phyloP scores from a whole-genome alignment of 2,113 vertebrate species.

The Nothobranchius furzeri region DNA sequence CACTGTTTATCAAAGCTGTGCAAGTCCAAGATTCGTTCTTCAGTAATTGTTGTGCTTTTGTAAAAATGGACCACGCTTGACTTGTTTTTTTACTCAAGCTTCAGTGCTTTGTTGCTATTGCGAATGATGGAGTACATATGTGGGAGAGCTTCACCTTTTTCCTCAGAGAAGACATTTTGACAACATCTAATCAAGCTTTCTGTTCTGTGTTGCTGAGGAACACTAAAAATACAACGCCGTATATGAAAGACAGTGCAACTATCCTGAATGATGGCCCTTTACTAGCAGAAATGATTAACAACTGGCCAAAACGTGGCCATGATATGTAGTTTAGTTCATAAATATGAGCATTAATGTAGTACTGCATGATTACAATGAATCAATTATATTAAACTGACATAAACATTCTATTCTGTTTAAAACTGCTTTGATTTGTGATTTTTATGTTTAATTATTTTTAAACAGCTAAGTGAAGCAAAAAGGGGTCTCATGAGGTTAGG shows the following conservation, averaged over 20 bases:
- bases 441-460: too few relatives aligned
- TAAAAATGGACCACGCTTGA: constrained; percentile 34
- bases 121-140: constrained; percentile 18
- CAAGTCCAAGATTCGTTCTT: constrained; percentile 23
- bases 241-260: constrained; percentile 9
- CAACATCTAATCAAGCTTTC: constrained; percentile 47
- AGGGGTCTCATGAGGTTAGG: too few relatives aligned
- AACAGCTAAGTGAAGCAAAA: too few relatives aligned
- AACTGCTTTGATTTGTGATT: too few relatives aligned
- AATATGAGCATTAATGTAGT: too few relatives aligned
- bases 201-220: constrained; percentile 3
- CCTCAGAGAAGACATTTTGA: constrained; percentile 31
- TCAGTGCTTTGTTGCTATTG: constrained; percentile 14
- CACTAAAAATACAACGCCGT: constrained; percentile 13
- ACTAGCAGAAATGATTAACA: background rate
- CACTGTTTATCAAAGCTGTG: constrained; percentile 28
- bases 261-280: background rate
- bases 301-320: background rate
- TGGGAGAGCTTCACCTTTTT: constrained; percentile 31
- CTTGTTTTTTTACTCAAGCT: constrained; percentile 21
- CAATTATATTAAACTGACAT: too few relatives aligned
- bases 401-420: too few relatives aligned
- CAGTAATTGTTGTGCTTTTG: constrained; percentile 45
- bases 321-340: too few relatives aligned
- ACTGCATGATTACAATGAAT: too few relatives aligned